These are phyloP conservation scores for Drosophila bocqueti DNA, from an alignment of 1,140 invertebrate genomes.

Conservation along the genomic window DNA sequence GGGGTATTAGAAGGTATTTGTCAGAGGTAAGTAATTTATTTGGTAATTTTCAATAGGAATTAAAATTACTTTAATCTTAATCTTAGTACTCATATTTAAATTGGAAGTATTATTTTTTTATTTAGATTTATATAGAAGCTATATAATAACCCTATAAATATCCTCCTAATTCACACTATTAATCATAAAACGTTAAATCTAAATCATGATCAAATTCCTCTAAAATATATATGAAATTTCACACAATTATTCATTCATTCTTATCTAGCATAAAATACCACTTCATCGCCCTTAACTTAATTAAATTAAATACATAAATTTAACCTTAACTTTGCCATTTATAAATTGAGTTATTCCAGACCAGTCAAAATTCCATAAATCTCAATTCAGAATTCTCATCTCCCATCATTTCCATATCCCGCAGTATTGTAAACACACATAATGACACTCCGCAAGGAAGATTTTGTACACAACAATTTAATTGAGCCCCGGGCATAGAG, in stretches of 20 bases:
- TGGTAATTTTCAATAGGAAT: no score
- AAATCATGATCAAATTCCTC: not conserved
- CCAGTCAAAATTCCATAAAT: constrained; percentile 12
- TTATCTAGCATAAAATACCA: not conserved
- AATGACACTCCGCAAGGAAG: constrained; percentile 18
- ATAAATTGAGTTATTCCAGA: not conserved
- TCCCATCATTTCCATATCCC: constrained; percentile 1
- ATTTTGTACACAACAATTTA: constrained; percentile 39
- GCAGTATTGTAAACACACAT: constrained; percentile 16
- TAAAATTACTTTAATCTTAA: not conserved
- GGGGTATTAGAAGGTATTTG: no score
- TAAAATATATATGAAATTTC: not conserved
- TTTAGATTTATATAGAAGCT: no score
- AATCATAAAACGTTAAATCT: not conserved
- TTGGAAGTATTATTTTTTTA: no score
- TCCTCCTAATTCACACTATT: not conserved
- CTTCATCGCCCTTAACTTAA: not conserved
- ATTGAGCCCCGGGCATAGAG: constrained; percentile 44
- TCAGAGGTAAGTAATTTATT: not conserved
- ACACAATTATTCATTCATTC: not conserved
- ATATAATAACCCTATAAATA: no score
- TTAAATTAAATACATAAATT: not conserved
- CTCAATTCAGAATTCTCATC: not conserved
- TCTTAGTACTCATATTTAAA: not conserved
- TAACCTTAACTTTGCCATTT: not conserved